Conservation (phyloP, 1,140 invertebrate genomes). For the Andrena cerasifolii region DNA sequence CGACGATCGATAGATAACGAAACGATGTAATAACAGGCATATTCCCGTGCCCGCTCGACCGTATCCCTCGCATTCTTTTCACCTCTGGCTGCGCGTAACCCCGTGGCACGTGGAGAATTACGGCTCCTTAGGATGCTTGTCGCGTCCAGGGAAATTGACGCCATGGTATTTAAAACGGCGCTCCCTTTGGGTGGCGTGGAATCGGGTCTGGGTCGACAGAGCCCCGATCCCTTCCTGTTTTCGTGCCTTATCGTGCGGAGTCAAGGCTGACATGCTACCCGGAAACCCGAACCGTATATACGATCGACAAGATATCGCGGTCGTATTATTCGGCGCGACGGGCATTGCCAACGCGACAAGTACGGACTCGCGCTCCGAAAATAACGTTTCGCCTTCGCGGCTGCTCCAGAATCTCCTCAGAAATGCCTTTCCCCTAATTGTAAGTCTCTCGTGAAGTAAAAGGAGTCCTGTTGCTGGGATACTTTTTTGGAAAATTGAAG, state of each 20-base stretch:
- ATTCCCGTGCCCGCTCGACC: constrained; percentile 53
- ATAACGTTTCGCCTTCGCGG: background rate
- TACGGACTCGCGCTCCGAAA: background rate
- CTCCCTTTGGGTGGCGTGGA: background rate
- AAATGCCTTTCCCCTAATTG: background rate
- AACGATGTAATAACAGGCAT: constrained; percentile 59
- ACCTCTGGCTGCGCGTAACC: constrained; percentile 23
- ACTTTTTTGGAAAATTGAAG: no score
- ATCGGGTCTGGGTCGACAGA: constrained; percentile 52
- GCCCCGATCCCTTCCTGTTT: constrained; percentile 53
- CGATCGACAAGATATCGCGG: constrained; percentile 48
- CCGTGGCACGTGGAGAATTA: constrained; percentile 38
- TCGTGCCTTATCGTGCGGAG: constrained; percentile 47
- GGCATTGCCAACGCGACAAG: background rate
- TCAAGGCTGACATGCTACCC: constrained; percentile 57
- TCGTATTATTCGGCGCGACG: constrained; percentile 35
- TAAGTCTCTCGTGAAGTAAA: background rate
- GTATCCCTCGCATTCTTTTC: constrained; percentile 58
- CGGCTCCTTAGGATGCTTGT: constrained; percentile 10
- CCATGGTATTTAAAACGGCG: background rate
- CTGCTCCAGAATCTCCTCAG: background rate
- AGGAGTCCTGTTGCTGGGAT: no score
- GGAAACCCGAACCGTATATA: constrained; percentile 38
- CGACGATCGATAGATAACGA: constrained; percentile 56
- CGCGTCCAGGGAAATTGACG: background rate